Conservation (phyloP, 2,113 vertebrate species). For the Gobius niger region DNA sequence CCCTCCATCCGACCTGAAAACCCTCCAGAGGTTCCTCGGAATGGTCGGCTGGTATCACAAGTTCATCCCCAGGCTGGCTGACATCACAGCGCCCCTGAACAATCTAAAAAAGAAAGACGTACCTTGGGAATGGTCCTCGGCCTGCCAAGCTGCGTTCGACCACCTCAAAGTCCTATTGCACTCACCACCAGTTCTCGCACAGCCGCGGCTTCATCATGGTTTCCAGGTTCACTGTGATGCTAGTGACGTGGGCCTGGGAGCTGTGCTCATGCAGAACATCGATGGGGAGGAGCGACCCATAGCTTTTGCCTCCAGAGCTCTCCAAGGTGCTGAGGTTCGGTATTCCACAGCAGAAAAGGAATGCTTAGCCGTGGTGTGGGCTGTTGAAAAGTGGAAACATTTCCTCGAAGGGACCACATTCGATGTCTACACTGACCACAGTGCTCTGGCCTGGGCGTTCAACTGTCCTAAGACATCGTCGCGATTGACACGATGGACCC, state of each 20-base stretch:
- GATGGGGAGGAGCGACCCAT: not conserved
- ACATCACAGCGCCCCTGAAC: not conserved
- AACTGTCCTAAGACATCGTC: not conserved
- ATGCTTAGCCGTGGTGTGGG: not conserved
- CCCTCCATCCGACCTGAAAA: not conserved
- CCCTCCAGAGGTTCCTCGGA: not conserved
- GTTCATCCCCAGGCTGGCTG: not conserved
- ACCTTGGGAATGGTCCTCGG: not conserved
- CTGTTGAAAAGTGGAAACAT: slow-evolving; percentile 4
- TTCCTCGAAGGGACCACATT: not conserved
- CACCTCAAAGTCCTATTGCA: not conserved
- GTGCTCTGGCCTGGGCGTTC: not conserved
- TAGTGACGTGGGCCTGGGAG: not conserved
- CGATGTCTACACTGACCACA: not conserved
- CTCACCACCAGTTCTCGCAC: not conserved
- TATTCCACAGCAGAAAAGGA: not conserved
- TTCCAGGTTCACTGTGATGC: not conserved
- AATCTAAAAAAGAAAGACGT: not conserved
- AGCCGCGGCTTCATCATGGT: not conserved
- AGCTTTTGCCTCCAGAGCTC: slow-evolving; percentile 1
- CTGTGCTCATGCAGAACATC: not conserved
- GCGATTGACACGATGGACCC: not conserved
- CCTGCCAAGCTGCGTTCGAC: not conserved
- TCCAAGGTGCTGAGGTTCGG: not conserved
- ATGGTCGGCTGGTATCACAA: not conserved